A percentile compares a stretch with the other conserved stretches of the same genome.
These are phyloP conservation scores for Prunella fulvescens DNA, from an alignment of 2,113 vertebrate species.

Conservation along the genomic window DNA sequence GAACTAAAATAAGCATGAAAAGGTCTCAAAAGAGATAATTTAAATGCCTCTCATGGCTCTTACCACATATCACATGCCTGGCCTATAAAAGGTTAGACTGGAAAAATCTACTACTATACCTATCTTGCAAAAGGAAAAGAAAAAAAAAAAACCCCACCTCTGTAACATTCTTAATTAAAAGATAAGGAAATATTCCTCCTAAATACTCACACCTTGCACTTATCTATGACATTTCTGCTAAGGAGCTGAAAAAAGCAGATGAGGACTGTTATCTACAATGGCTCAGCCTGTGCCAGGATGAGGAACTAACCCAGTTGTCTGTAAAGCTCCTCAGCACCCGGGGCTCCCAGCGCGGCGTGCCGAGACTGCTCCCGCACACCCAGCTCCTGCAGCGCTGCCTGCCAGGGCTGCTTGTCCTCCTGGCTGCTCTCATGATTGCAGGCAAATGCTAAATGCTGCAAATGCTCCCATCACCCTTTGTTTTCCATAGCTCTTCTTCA, in stretches of 20 bases:
- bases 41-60: slow-evolving; percentile 31
- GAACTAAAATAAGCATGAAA: slow-evolving; percentile 49
- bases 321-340: neutral
- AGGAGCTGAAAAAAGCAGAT: neutral
- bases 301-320: neutral
- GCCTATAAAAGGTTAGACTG: neutral
- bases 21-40: slow-evolving; percentile 40
- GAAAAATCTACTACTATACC: neutral
- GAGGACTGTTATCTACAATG: neutral
- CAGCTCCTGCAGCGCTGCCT: neutral
- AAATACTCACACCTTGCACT: neutral
- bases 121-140: neutral
- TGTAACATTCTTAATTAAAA: slow-evolving; percentile 43
- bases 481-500: neutral
- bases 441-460: neutral
- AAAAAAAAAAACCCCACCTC: neutral
- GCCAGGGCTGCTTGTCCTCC: accelerated
- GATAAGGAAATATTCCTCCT: slow-evolving; percentile 36
- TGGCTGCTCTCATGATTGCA: neutral
- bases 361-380: neutral
- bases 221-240: slow-evolving; percentile 5
- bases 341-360: accelerated
- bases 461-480: neutral
- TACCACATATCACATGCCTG: neutral
- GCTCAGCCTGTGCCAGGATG: neutral